phyloP scores from a whole-genome alignment of 2,888 invertebrate genomes.

The Noctuana brunneofusca region DNA sequence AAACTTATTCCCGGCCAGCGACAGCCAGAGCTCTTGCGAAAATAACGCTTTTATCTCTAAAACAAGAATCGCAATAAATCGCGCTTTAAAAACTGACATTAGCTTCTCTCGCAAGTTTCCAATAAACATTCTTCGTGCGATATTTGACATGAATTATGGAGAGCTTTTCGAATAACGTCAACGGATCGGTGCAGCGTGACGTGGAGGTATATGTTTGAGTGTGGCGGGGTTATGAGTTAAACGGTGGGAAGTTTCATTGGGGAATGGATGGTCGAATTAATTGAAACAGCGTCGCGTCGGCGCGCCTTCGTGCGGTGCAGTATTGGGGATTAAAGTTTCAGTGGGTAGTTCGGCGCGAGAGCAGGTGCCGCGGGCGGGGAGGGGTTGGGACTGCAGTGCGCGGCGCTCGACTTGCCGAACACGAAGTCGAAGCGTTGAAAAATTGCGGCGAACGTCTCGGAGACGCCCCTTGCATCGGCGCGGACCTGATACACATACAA shows the following conservation, averaged over 20 bases:
- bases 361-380: constrained; percentile 58
- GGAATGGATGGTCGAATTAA: constrained; percentile 76
- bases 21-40: constrained; percentile 12
- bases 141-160: constrained; percentile 35
- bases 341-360: constrained; percentile 65
- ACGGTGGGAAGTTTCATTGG: constrained; percentile 65
- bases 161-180: constrained; percentile 41
- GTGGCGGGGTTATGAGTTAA: constrained; percentile 61
- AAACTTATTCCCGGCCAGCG: constrained; percentile 47
- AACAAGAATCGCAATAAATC: constrained; percentile 67
- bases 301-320: constrained; percentile 58
- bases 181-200: constrained; percentile 39
- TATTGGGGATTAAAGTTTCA: constrained; percentile 79
- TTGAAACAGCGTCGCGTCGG: constrained; percentile 78
- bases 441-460: constrained; percentile 77
- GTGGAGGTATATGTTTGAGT: constrained; percentile 48
- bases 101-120: constrained; percentile 19
- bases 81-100: constrained; percentile 60
- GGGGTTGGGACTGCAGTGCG: constrained; percentile 52
- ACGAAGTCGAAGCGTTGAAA: constrained; percentile 76
- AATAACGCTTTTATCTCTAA: constrained; percentile 15
- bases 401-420: constrained; percentile 68
- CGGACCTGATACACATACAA: constrained; percentile 72
- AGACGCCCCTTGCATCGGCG: constrained; percentile 63
- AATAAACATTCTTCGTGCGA: constrained; percentile 10